Conservation (phyloP, 2,113 vertebrate species). For the Lathamus discolor region DNA sequence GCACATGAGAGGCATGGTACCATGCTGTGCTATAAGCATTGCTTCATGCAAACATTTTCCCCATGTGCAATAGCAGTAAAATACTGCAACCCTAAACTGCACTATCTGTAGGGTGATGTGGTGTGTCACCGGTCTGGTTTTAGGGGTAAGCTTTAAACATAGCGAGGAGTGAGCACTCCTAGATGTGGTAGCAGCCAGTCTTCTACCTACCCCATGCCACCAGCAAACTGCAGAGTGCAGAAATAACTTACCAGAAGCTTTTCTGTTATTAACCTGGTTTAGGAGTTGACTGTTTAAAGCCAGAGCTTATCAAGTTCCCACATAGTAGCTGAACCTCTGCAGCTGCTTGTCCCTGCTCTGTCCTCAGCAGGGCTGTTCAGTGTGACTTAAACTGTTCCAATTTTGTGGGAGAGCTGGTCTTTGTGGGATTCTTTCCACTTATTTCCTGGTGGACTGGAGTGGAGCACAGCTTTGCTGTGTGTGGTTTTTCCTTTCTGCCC, state of each 20-base stretch:
- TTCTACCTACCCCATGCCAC: fast-evolving
- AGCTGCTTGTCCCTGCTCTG: background rate
- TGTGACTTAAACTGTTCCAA: background rate
- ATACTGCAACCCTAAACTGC: background rate
- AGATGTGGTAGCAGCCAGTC: background rate
- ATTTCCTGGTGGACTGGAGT: background rate
- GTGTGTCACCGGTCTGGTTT: background rate
- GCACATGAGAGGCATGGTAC: background rate
- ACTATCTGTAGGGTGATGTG: background rate
- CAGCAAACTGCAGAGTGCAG: background rate
- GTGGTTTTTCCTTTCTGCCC: background rate
- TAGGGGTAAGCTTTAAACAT: background rate
- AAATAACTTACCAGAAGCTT: background rate
- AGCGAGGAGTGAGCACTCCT: background rate
- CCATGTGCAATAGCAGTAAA: background rate
- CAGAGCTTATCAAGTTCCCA: background rate
- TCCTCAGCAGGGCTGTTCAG: background rate
- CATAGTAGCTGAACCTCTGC: background rate
- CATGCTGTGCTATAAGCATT: background rate
- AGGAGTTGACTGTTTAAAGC: background rate
- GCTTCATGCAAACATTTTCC: background rate
- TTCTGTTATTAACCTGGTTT: background rate
- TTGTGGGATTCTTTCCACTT: background rate
- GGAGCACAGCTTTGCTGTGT: background rate
- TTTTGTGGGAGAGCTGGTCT: background rate